phyloP scores from a whole-genome alignment of 2,888 invertebrate genomes.

The Hylaea fasciaria region DNA sequence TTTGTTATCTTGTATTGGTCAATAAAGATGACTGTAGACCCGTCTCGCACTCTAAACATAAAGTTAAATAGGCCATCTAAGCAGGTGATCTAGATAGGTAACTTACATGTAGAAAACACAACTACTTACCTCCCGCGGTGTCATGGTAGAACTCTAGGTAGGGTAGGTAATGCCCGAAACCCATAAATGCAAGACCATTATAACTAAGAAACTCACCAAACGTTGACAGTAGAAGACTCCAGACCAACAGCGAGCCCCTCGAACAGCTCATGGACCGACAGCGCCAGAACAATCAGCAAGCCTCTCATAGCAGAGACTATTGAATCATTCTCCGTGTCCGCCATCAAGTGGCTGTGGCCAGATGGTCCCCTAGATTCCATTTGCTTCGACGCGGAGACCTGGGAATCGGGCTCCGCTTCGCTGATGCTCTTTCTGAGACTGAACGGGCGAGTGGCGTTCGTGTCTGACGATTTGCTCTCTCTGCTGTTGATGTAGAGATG shows the following conservation, averaged over 20 bases:
- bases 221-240: conserved; percentile 85
- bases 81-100: too few species aligned
- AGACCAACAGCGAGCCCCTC: conserved; percentile 94
- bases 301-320: conserved; percentile 86
- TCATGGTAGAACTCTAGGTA: too few species aligned
- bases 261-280: conserved; percentile 91
- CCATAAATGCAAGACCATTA: too few species aligned
- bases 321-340: conserved; percentile 60
- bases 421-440: conserved; percentile 72
- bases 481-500: conserved; percentile 87
- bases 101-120: too few species aligned
- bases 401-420: conserved; percentile 40
- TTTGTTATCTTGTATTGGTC: too few species aligned
- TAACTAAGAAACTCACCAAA: conserved; percentile 70
- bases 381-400: conserved; percentile 41
- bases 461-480: conserved; percentile 65
- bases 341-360: conserved; percentile 65
- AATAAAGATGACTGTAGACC: too few species aligned
- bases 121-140: background rate
- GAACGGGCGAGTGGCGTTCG: conserved; percentile 66
- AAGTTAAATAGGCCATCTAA: background rate
- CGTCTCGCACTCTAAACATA: too few species aligned
- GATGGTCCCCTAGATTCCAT: conserved; percentile 49
- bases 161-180: too few species aligned
- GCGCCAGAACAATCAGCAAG: conserved; percentile 90